A percentile compares a stretch with the other conserved stretches of the same genome.
Evolutionary conservation across 2,797 vertebrate species (phyloP).

Genomic region (Protosalanx chinensis): DNA sequence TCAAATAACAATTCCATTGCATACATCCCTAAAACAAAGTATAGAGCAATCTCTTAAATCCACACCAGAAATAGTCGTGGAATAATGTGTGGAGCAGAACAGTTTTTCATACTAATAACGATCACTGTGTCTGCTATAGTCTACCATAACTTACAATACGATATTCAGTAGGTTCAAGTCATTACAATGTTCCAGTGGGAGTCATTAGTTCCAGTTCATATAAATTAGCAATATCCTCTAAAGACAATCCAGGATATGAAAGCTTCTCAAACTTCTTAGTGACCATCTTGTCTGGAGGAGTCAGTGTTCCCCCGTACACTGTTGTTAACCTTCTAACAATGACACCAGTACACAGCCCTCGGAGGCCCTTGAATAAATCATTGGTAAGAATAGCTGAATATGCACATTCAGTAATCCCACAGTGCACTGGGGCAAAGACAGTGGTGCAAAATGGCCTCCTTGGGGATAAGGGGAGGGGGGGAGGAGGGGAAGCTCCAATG

Average conservation of each 20-base stretch:
- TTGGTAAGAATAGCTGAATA: conserved; percentile 45
- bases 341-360: conserved; percentile 30
- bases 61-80: no score
- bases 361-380: conserved; percentile 46
- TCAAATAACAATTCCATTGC: no score
- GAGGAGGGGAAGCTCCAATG: conserved; percentile 29
- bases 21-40: no score
- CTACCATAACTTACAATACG: no score
- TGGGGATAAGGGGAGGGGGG: conserved; percentile 17
- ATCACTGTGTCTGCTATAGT: no score
- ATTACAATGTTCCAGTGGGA: no score
- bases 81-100: no score
- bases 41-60: no score
- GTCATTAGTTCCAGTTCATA: no score
- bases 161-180: no score
- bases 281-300: not conserved
- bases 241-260: not conserved
- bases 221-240: not conserved
- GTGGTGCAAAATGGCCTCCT: conserved; percentile 32
- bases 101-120: no score
- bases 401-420: conserved; percentile 42
- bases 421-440: conserved; percentile 26
- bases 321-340: conserved; percentile 57
- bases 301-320: not conserved
- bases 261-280: not conserved